Evolutionary conservation across 2,888 invertebrate species (phyloP), one percentile per base, ranked within the genome.

Genomic region (Amphipyra berbera): DNA sequence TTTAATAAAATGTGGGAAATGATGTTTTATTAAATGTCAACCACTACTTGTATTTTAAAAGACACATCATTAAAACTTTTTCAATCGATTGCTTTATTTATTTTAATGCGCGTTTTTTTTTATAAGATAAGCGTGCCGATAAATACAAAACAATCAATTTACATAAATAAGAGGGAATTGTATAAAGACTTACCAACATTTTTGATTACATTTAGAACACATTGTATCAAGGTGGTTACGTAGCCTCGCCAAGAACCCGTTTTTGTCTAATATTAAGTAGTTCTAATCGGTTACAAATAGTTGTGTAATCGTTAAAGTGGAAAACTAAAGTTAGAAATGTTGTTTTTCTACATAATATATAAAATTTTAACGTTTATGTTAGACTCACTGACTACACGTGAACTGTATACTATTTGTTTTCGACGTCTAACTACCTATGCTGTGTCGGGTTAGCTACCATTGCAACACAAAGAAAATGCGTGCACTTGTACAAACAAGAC

Each of bases 401-500:
- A 57, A 42, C n/a, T 38, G 10, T 35, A 15, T 15, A 14, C 13
- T 60, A 53, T 50, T 54, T 55, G 44, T 47, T 62, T 40, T 12
- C 6, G 6, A 41, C 38, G 0, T 30, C 8, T 38, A 54, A 50
- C 15, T 61, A 37, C 10, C 6, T 6, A 27, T 49, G 44, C 48
- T n/a, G 27, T 42, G 42, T 33, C 13, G 8, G 21, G 55, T 42
- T 42, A 44, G 33, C 42, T 62, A 41, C 52, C 40, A 46, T 38
- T 56, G 55, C 62, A 61, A 45, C 53, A 73, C 62, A 72, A 76
- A 56, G 58, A 57, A 21, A 63, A 53, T 68, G 68, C 68, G 82
- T 87, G 86, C 89, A 89, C 84, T 85, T 84, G 86, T 77, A 76
- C 74, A 86, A 85, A 87, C 73, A 81, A 74, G 78, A 73, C 61